Percentiles rank a stretch among this genome's conserved stretches.
These are phyloP conservation scores for Helleia helle DNA, from an alignment of 2,888 invertebrate species.

Conservation along the genomic window DNA sequence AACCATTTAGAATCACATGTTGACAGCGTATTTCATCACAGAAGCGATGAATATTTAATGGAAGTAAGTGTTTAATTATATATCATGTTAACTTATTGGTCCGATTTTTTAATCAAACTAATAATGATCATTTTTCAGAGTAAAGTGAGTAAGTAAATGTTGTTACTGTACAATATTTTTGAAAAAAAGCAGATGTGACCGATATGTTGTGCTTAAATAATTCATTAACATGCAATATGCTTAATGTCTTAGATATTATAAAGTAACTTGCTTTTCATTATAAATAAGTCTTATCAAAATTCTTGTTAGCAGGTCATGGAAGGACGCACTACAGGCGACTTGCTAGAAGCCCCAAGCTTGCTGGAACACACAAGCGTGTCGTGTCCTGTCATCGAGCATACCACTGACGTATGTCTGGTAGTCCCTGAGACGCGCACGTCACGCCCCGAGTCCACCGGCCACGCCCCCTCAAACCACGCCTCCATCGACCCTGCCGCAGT, in stretches of 20 bases:
- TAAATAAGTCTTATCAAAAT: no score
- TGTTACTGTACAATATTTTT: no score
- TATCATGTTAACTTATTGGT: background rate
- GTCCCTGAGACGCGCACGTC: constrained; percentile 24
- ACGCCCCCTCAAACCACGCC: constrained; percentile 12
- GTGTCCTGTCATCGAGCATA: constrained; percentile 80
- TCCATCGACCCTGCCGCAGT: constrained; percentile 51
- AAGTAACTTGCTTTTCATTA: no score
- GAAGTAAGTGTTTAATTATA: constrained; percentile 41
- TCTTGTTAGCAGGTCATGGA: constrained; percentile 70
- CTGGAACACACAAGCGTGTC: constrained; percentile 76
- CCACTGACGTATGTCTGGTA: constrained; percentile 46
- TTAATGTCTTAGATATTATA: no score
- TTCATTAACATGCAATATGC: no score
- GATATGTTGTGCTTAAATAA: no score
- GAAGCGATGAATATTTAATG: constrained; percentile 67
- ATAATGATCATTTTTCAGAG: no score
- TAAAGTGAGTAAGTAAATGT: no score
- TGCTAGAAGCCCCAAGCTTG: constrained; percentile 63
- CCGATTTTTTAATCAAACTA: background rate
- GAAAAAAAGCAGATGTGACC: no score
- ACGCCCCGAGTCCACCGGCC: constrained; percentile 23
- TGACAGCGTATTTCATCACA: constrained; percentile 62
- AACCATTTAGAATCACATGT: constrained; percentile 76
- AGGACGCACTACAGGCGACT: constrained; percentile 63